Percentiles rank a stretch among this genome's conserved stretches.
Conservation (phyloP, 2,797 vertebrate species). For the Gephyroberyx darwinii region DNA sequence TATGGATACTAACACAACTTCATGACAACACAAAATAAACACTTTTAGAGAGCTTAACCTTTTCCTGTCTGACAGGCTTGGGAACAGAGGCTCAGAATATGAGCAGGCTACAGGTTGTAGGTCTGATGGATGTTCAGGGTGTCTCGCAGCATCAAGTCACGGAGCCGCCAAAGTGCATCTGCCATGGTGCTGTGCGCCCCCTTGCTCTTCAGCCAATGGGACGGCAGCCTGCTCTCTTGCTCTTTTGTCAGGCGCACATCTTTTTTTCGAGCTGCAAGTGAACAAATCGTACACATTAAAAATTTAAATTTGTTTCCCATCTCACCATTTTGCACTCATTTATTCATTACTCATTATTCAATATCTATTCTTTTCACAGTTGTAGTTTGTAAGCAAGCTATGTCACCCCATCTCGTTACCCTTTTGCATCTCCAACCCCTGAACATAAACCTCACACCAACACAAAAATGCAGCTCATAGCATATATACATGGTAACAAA, state of each 20-base stretch:
- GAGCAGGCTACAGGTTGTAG: conserved; percentile 88
- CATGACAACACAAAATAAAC: conserved; percentile 63
- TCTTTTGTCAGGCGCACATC: conserved; percentile 96
- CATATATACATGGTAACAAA: too few species aligned
- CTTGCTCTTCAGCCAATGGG: conserved; percentile 98
- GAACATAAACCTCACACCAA: background rate
- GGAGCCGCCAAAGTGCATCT: conserved; percentile 95
- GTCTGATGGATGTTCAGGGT: conserved; percentile 94
- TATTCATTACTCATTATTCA: background rate
- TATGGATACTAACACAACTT: conserved; percentile 60
- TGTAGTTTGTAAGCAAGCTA: background rate
- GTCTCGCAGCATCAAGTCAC: conserved; percentile 97
- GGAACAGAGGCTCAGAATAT: conserved; percentile 65
- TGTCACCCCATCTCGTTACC: background rate
- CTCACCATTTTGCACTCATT: background rate
- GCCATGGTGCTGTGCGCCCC: conserved; percentile 99
- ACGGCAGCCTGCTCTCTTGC: conserved; percentile 96
- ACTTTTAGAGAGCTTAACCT: conserved; percentile 71
- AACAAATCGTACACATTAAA: conserved; percentile 12
- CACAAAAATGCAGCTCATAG: too few species aligned
- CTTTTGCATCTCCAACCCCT: background rate
- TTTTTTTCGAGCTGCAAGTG: conserved; percentile 88
- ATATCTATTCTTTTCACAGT: background rate
- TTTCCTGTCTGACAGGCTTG: conserved; percentile 71
- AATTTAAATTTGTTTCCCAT: background rate